phyloP scores from a whole-genome alignment of 2,797 vertebrate genomes.

The Sus cebifrons region DNA sequence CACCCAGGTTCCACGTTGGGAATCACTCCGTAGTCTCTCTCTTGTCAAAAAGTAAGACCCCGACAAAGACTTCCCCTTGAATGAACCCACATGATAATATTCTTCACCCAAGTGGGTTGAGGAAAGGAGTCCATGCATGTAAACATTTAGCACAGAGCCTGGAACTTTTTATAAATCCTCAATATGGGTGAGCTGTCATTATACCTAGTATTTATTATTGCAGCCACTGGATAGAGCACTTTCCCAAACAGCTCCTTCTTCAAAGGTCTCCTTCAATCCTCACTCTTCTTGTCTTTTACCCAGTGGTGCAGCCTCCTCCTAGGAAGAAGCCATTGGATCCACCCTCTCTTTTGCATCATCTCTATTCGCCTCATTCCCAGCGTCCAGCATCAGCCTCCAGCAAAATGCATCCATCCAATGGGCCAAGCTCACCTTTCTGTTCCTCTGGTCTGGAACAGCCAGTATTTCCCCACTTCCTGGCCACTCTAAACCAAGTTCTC shows the following conservation, averaged over 20 bases:
- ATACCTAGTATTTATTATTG: background rate
- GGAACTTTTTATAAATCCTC: background rate
- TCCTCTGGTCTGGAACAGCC: background rate
- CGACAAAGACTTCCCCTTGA: background rate
- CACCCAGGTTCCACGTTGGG: background rate
- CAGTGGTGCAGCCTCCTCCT: background rate
- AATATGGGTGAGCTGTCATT: background rate
- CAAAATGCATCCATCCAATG: rapidly evolving
- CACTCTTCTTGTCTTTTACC: no score
- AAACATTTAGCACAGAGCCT: background rate
- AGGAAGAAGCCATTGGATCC: background rate
- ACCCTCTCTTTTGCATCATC: background rate
- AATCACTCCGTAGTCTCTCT: background rate
- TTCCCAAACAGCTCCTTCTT: background rate
- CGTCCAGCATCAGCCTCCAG: background rate
- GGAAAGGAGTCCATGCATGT: background rate
- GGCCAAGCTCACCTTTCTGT: background rate
- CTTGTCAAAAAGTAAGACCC: background rate
- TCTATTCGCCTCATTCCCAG: no score
- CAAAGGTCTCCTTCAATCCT: background rate
- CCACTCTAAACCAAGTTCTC: background rate
- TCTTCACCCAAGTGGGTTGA: background rate
- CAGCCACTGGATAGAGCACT: background rate
- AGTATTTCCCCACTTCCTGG: background rate
- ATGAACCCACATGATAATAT: background rate